Base-by-base conservation (phyloP, 2,888 invertebrate genomes). In the Micoletzkya japonica region DNA sequence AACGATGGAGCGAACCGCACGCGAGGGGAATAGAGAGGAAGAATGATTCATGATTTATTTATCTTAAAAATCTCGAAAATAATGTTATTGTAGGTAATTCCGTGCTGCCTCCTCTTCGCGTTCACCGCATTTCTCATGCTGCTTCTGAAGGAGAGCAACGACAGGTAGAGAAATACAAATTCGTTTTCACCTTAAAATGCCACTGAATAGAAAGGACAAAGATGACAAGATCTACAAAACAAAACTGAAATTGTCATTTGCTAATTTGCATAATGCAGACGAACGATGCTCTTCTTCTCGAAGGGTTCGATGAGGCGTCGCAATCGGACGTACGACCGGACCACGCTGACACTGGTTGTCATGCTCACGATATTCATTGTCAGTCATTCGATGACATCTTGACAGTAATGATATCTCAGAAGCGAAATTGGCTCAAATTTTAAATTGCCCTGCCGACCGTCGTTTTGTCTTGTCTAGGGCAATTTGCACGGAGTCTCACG, bases 81-180 rank as follows among this genome's bases (percentile, higher is more conserved):
- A 44, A 44, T 44, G 20, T 14, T n/a, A n/a, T n/a, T 72, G 37
- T 50, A 73, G 73, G 73, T 66, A 20, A 36, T 70, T 37, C 73
- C 73, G 1, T 73, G 73, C 44, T 37, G 71, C 34, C 69, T 73
- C 17, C 70, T 73, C n/a, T 63, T 68, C 50, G 56, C 57, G 7
- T 72, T 73, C 70, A 73, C 71, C 30, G 39, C 69, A n/a, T 54
- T 60, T 26, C 70, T 73, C 56, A 64, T 73, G 60, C 54, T 66
- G 7, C 64, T 71, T 0, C 39, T 71, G 30, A 71, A 71, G 58
- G 58, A 71, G 56, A 71, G 57, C 59, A 71, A 71, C 37, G 61
- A 61, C 50, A 44, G 67, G 67, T 57, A 2, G 34, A 28, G 6
- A 52, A 26, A 50, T 59, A 36, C 64, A 59, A n/a, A 6, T 39